Base-by-base conservation (phyloP, 2,113 vertebrate species). In the Trichechus manatus region DNA sequence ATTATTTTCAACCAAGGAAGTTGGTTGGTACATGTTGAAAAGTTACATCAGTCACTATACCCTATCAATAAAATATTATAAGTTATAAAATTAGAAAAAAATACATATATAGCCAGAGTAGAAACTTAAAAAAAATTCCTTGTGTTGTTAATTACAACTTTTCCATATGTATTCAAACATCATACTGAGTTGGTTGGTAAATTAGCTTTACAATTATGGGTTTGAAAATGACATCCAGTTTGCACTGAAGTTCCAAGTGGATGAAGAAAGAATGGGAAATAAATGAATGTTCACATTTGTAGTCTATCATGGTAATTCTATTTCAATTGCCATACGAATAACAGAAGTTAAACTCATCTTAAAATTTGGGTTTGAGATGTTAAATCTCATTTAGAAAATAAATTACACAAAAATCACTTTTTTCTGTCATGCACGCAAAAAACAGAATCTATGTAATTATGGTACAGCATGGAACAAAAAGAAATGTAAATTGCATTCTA, bases 211-310 rank as follows among this genome's bases (percentile, higher is more conserved):
- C 31, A 81, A 95, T 93, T 94, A 79, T 53, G 75, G 13, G 8
- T 39, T 96, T 82, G 90, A 90, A 97, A 98, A 85, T 92, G 80
- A 56, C 39, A 96, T 74, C 64, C 39, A 81, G 70, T 96, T 97
- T 87, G 31, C 33, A 78, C 39, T 93, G 66, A 70, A 61, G 47
- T 96, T 97, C 80, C 70, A 95, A 93, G 25, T 92, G 81, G 42
- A 59, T 97, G 80, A 96, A 84, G n/a, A 95, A 70, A 87, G 95
- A 95, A 93, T 94, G 66, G 20, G 44, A 95, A 95, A 96, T 93
- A 93, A 97, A 94, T 97, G 78, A 91, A 85, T 80, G 25, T 27
- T 92, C 33, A 56, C 68, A 94, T 86, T 95, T 96, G 91, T 86
- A 93, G 82, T n/a, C 36, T 50, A 93, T 81, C 47, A 72, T 63